Evolutionary conservation across 2,888 invertebrate genomes (phyloP), one percentile per base, ranked within the genome.

Genomic region (Aporophyla lueneburgensis): DNA sequence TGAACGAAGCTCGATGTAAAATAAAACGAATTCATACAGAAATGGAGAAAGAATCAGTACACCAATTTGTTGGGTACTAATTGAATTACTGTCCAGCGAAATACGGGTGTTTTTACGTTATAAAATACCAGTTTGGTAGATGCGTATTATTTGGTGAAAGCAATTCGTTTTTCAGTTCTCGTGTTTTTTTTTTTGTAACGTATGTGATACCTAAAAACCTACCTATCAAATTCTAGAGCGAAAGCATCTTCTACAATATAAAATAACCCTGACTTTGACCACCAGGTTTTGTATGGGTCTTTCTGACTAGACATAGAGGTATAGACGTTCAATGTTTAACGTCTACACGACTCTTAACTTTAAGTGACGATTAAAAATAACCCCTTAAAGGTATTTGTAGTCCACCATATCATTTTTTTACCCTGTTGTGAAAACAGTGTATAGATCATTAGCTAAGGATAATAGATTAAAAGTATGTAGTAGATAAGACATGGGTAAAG

Each of bases 1-100:
- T 59, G 67, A 78, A 46, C 63, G 63, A 40, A 59, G 3, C 2
- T 27, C 33, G 12, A 5, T 54, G 53, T 49, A 19, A 58, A 83
- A 78, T 33, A 68, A 78, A 78, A 78, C n/a, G 21, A 43, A 43
- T 54, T 80, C 16, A 54, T 82, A 59, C 58, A 54, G 51, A 46
- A 77, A 54, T 49, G 40, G 51, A 33, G 54, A 80, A 78, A 59
- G n/a, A 82, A 67, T 58, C 54, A 51, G 54, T 43, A 12, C 21
- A 24, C 43, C 27, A 71, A 71, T 77, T 63, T 49, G 56, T 49
- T 58, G 27, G 12, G 10, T 46, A 53, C 67, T 58, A 73, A 83
- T 81, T 78, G n/a, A 78, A 78, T 78, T 62, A 72, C 46, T 27
- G 24, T 67, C 53, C 53, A 49, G n/a, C 66, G 71, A 71, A 76